A percentile compares a stretch with the other conserved stretches of the same genome.
phyloP scores from a whole-genome alignment of 2,797 vertebrate genomes.

The Cyclura pinguis region DNA sequence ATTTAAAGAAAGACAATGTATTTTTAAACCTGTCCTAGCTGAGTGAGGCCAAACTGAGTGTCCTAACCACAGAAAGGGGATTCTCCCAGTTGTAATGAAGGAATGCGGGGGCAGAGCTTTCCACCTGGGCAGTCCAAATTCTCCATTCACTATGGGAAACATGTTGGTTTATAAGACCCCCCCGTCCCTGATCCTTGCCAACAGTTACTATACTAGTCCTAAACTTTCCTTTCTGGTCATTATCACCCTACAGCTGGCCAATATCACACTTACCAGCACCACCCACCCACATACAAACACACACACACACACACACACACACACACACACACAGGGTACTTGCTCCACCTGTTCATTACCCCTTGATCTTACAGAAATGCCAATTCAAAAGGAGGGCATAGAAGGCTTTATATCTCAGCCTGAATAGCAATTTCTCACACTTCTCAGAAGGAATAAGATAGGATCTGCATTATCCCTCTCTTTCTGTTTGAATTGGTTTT shows the following conservation, averaged over 20 bases:
- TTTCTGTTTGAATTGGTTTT: background rate
- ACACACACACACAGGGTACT: too few relatives aligned
- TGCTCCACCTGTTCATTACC: background rate
- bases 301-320: background rate
- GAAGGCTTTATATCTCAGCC: background rate
- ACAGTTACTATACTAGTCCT: conserved; percentile 26
- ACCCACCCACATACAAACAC: background rate
- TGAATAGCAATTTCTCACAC: background rate
- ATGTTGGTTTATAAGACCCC: conserved; percentile 61
- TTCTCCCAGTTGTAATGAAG: conserved; percentile 61
- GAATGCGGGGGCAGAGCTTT: conserved; percentile 73
- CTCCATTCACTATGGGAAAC: conserved; percentile 66
- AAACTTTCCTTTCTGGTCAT: background rate
- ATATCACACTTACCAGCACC: background rate
- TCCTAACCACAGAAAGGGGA: conserved; percentile 68
- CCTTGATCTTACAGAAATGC: background rate
- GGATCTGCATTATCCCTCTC: background rate
- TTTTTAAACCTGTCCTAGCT: conserved; percentile 72
- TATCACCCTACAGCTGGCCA: background rate
- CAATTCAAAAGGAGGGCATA: background rate
- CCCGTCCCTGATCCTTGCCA: background rate
- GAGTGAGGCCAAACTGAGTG: conserved; percentile 74
- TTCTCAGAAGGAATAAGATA: background rate
- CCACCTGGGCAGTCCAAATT: conserved; percentile 66
- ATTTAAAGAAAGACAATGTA: conserved; percentile 81